phyloP scores from a whole-genome alignment of 1,140 invertebrate genomes.

The Conopomorpha cramerella region DNA sequence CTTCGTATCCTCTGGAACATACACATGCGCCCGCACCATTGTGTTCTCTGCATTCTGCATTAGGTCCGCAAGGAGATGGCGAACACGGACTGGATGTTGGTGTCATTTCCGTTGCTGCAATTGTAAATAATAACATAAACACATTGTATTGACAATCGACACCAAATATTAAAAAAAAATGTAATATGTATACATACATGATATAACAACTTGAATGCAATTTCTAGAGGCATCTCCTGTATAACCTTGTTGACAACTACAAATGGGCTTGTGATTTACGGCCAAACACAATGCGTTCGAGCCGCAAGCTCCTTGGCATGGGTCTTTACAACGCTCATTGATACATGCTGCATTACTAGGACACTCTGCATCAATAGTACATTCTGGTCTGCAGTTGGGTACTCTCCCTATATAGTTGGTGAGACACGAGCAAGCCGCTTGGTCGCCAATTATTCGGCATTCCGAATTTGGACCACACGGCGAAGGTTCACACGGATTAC shows the following conservation, averaged over 20 bases:
- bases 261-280: conserved; percentile 66
- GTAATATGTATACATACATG: conserved; percentile 24
- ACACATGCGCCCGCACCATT: conserved; percentile 70
- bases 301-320: conserved; percentile 73
- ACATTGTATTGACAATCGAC: too few species aligned
- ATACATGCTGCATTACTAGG: conserved; percentile 68
- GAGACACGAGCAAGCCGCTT: conserved; percentile 76
- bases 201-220: conserved; percentile 37
- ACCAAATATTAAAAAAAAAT: conserved; percentile 4
- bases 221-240: conserved; percentile 55
- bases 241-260: conserved; percentile 58
- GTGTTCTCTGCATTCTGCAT: conserved; percentile 69
- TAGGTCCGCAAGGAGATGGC: conserved; percentile 72
- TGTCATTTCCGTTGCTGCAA: conserved; percentile 48
- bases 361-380: conserved; percentile 72
- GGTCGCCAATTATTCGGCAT: conserved; percentile 75
- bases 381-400: conserved; percentile 78
- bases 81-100: conserved; percentile 65
- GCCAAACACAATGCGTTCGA: conserved; percentile 69
- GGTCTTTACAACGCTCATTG: conserved; percentile 72
- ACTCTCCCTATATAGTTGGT: conserved; percentile 75
- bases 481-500: conserved; percentile 71
- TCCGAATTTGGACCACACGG: conserved; percentile 81
- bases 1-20: conserved; percentile 71
- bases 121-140: background rate